phyloP scores from a whole-genome alignment of 30 jellyfish, hydroid and myxozoan genomes.

The Turritopsis dohrnii region DNA sequence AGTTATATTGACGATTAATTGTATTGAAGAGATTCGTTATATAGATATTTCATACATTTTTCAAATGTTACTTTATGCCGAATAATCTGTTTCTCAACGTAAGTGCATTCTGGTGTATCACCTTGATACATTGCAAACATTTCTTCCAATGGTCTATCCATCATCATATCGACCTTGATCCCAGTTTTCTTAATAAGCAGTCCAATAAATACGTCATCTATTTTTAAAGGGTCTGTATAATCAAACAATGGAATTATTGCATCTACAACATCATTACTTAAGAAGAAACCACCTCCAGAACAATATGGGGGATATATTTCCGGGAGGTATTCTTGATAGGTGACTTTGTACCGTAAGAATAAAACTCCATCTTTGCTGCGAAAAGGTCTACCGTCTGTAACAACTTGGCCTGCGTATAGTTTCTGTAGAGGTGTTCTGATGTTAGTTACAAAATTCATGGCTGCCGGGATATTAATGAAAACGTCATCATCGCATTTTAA shows the following conservation, averaged over 20 bases:
- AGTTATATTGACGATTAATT: no score
- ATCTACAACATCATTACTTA: slow-evolving; percentile 10
- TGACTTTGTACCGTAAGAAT: neutral
- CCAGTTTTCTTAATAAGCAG: neutral
- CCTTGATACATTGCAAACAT: neutral
- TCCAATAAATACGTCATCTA: slow-evolving; percentile 26
- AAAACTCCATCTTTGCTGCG: neutral
- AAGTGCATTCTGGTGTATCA: neutral
- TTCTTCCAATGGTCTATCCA: neutral
- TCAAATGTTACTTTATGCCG: neutral
- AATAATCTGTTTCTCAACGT: neutral
- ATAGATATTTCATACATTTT: slow-evolving; percentile 1
- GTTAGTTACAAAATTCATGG: slow-evolving; percentile 2
- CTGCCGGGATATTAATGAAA: neutral
- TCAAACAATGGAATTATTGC: slow-evolving; percentile 12
- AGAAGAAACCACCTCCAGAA: slow-evolving; percentile 27
- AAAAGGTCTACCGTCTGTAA: neutral
- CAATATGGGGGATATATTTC: slow-evolving; percentile 21
- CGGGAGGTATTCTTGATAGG: slow-evolving; percentile 4
- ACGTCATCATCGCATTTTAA: slow-evolving; percentile 28
- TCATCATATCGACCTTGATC: neutral
- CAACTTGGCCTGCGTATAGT: slow-evolving; percentile 22
- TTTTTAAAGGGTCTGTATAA: slow-evolving; percentile 13
- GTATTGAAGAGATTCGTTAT: neutral
- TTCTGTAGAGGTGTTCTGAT: neutral